Evolutionary conservation across 2,113 vertebrate genomes (phyloP), one percentile per base, ranked within the genome.

Genomic region (Ameiurus melas): DNA sequence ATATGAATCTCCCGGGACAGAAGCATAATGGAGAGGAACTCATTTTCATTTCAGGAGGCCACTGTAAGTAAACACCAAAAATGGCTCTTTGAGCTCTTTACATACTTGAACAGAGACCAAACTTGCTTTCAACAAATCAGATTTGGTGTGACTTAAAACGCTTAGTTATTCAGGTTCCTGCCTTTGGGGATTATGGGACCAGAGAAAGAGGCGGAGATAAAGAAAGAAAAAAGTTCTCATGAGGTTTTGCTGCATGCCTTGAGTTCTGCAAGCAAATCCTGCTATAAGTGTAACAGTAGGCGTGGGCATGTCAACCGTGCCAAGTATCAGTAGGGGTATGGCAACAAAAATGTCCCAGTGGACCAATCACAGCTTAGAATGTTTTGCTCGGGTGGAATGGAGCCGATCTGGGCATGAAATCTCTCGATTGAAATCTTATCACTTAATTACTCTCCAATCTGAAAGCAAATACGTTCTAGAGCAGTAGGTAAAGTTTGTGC

Each of bases 141-240:
- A 92, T 91, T 81, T 90, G 22, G 85, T 92, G 88, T 80, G 85
- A 89, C 84, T 86, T 82, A 87, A 85, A 91, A 25, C 77, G 90
- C 92, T 92, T 39, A 22, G 92, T 89, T 83, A 75, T 84, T 89
- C 92, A 89, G 90, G 93, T 92, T 92, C 84, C 77, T 90, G 84
- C 73, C 60, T 88, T 77, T n/a, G 14, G 79, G 86, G 66, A 77
- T 87, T 83, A 89, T 87, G 79, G 51, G 30, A 58, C 27, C 16
- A 79, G 77, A 20, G 25, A 57, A 16, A 19, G 55, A 14, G 9
- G 22, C 0, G 22, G 13, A 70, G 30, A 64, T 39, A 85, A 22
- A 68, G 58, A 22, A 47, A 51, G 70, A 9, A 4, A 62, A 60
- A 70, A 66, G 64, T 82, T 89, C 55, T 85, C 77, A 68, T 78